Conservation (phyloP, 2,888 invertebrate species). For the Rotaria socialis region DNA sequence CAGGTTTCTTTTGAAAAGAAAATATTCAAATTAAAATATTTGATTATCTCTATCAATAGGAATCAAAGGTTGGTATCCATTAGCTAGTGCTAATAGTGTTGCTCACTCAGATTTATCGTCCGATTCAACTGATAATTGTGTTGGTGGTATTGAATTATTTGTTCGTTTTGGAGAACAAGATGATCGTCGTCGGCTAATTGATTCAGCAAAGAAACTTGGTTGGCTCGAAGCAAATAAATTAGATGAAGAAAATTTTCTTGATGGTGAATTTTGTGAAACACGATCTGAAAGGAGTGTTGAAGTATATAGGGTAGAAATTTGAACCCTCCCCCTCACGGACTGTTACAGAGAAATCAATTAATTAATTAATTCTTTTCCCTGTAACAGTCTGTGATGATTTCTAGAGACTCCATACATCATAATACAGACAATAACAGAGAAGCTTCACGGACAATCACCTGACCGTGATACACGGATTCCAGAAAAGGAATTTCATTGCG, state of each 20-base stretch:
- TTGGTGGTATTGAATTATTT: conserved; percentile 56
- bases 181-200: conserved; percentile 54
- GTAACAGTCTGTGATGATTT: no score
- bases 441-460: no score
- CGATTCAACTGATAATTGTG: conserved; percentile 49
- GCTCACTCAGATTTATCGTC: background rate
- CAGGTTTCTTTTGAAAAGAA: background rate
- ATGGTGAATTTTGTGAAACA: background rate
- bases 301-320: no score
- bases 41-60: background rate
- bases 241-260: conserved; percentile 14
- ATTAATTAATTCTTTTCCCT: no score
- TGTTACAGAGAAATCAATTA: no score
- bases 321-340: no score
- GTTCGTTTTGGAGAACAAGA: conserved; percentile 55
- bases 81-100: background rate
- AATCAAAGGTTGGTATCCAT: conserved; percentile 24
- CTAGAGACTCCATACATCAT: no score
- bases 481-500: no score
- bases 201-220: conserved; percentile 54
- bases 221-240: conserved; percentile 49
- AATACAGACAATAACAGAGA: no score
- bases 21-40: background rate
- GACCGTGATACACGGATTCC: no score
- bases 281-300: no score